phyloP scores from a whole-genome alignment of 2,888 invertebrate species.

The Tachina grossa region DNA sequence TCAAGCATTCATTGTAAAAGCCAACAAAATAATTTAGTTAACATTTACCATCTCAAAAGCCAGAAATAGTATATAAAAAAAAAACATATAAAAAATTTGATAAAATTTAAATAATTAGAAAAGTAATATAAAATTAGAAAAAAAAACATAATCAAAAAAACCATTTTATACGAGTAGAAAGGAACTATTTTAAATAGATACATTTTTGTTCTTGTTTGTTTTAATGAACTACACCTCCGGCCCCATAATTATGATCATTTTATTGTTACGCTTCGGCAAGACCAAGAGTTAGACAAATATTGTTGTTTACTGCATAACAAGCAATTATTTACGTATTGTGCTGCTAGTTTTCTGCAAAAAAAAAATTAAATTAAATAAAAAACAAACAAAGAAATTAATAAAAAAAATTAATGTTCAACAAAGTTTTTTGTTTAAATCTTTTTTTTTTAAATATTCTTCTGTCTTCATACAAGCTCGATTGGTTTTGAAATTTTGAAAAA shows the following conservation, averaged over 20 bases:
- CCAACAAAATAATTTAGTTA: conserved; percentile 22
- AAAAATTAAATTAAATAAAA: background rate
- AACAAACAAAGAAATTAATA: no score
- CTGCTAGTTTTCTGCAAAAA: background rate
- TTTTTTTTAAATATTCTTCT: background rate
- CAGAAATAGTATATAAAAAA: background rate
- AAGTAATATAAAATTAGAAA: conserved; percentile 1
- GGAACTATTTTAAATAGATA: conserved; percentile 4
- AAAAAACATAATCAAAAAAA: background rate
- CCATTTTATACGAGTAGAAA: conserved; percentile 25
- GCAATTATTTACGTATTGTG: background rate
- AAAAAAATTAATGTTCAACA: background rate
- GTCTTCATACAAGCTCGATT: no score
- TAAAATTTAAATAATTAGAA: conserved; percentile 12
- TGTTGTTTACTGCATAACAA: background rate
- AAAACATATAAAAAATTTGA: background rate
- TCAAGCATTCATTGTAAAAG: background rate
- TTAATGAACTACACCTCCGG: background rate
- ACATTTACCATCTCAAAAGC: conserved; percentile 9
- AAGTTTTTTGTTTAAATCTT: conserved; percentile 61
- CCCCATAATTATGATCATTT: conserved; percentile 8
- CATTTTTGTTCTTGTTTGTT: background rate
- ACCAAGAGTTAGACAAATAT: conserved; percentile 5
- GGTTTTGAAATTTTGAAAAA: no score
- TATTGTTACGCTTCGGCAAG: conserved; percentile 55